Evolutionary conservation across 1,140 invertebrate species (phyloP), one percentile per base, ranked within the genome.

Genomic region (Rhopalosiphum maidis): DNA sequence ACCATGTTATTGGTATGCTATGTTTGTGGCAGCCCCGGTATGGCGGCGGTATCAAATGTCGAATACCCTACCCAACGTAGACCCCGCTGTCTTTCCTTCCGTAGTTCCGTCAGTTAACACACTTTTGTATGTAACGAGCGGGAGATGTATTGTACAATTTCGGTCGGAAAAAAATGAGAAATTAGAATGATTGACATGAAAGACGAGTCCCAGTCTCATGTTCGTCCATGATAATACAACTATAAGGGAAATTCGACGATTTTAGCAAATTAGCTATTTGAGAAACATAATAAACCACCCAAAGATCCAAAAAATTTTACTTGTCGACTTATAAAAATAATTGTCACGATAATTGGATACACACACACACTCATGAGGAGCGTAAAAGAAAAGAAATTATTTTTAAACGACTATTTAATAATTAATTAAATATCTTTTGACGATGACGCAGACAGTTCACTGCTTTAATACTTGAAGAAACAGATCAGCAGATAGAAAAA

Each of bases 341-440:
- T 18, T 43, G 15, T 30, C 0, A 22, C 46, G 30, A n/a, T 23
- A 48, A 2, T 23, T 46, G 30, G 30, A 68, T 41, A 41, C 41
- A 60, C 9, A 68, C 30, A n/a, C 22, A 8, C 46, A 11, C 60
- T 30, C 11, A 11, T 30, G 4, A 1, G 43, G 15, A 30, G 25
- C 15, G 30, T 51, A 30, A 30, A 41, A n/a, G 43, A 43, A 48
- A 46, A 6, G 25, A 46, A n/a, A 88, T 88, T 88, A 88, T 88
- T 88, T 48, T 88, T 88, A 88, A 88, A 88, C 86, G 1, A 35
- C 46, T 23, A 30, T n/a, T 86, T 86, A 11, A 43, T 86, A 86
- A n/a, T 87, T 87, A 87, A 87, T 87, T 37, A 37, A 48, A 87
- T 37, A 46, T 25, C 43, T 48, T 30, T 46, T 30, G 15, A 46